Conservation (phyloP, 2,888 invertebrate species). For the Dichetophora obliterata region DNA sequence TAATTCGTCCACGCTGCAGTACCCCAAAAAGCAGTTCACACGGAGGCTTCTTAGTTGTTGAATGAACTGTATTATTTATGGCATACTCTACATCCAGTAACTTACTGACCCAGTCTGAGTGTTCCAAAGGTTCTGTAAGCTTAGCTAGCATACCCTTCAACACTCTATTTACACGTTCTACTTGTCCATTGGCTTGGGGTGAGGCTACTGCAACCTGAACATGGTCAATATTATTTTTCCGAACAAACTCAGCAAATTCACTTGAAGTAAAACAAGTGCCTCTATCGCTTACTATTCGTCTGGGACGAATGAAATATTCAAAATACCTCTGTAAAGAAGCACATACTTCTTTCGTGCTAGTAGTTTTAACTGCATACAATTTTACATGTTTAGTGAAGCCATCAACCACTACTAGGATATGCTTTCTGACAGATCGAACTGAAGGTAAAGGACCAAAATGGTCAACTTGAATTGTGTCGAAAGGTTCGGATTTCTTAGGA, state of each 20-base stretch:
- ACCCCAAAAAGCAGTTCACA: conserved; percentile 18
- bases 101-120: conserved; percentile 4
- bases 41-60: neutral
- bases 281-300: conserved; percentile 19
- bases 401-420: too few relatives aligned
- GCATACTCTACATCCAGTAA: conserved; percentile 24
- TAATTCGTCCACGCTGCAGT: neutral
- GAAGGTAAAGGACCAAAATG: too few relatives aligned
- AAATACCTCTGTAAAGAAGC: conserved; percentile 24
- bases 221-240: conserved; percentile 18
- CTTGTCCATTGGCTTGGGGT: conserved; percentile 34
- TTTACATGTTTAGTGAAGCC: too few relatives aligned
- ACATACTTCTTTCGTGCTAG: too few relatives aligned
- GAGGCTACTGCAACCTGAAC: conserved; percentile 21
- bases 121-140: conserved; percentile 15
- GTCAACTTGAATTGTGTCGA: too few relatives aligned
- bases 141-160: conserved; percentile 29
- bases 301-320: conserved; percentile 31
- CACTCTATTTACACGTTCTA: conserved; percentile 27
- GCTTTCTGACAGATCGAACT: too few relatives aligned
- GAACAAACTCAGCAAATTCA: conserved; percentile 19
- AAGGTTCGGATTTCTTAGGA: too few relatives aligned
- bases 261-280: conserved; percentile 37
- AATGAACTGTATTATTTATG: conserved; percentile 30
- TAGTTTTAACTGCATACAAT: too few relatives aligned